Conservation (phyloP, 1,140 invertebrate genomes). For the Drosophila repleta region DNA sequence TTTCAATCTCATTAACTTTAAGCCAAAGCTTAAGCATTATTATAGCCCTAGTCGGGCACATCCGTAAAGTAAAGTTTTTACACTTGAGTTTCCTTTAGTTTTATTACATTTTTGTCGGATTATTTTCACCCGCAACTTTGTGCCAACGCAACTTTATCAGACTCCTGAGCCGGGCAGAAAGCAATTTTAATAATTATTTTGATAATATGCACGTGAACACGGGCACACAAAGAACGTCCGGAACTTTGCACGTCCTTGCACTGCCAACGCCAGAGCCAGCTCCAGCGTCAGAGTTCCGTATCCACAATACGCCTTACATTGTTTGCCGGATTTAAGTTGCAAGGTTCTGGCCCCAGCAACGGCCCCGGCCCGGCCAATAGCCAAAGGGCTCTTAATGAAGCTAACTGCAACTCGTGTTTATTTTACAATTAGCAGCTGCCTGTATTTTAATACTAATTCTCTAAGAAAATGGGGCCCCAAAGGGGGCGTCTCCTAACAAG, state of each 20-base stretch:
- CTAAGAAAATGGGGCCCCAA: neutral
- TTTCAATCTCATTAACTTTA: neutral
- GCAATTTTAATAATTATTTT: conserved; percentile 82
- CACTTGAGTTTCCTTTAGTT: neutral
- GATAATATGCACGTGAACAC: conserved; percentile 60
- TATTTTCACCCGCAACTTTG: conserved; percentile 13
- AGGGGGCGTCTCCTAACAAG: neutral
- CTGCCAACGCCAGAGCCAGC: neutral
- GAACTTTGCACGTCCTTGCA: conserved; percentile 28
- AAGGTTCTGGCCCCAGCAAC: conserved; percentile 12
- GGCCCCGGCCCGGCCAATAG: neutral
- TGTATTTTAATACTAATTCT: conserved; percentile 17
- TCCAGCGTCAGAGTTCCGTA: neutral
- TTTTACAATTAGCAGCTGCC: conserved; percentile 34
- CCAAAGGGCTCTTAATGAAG: conserved; percentile 41
- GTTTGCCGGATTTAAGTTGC: conserved; percentile 36
- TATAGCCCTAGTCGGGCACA: neutral
- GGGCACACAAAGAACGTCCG: conserved; percentile 31
- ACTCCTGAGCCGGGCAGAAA: conserved; percentile 44
- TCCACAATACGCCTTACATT: conserved; percentile 9
- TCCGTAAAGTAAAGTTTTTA: neutral
- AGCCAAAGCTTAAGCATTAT: too few species aligned
- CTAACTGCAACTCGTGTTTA: conserved; percentile 24
- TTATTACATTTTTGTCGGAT: neutral
- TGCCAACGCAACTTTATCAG: conserved; percentile 24